phyloP scores from a whole-genome alignment of 2,113 vertebrate genomes.

The Microcebus ravelobensis region DNA sequence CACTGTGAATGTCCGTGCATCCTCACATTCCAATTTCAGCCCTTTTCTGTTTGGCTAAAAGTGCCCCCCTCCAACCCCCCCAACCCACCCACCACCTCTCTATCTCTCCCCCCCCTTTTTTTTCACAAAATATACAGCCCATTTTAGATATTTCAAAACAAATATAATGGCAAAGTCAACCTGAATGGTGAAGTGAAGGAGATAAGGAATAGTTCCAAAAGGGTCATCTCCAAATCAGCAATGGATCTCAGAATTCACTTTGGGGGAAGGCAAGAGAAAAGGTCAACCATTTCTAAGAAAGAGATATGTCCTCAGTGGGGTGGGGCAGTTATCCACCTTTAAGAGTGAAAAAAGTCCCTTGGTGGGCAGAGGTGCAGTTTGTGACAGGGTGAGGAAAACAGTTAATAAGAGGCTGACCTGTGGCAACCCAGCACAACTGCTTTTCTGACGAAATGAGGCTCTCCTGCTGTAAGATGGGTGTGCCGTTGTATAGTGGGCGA shows the following conservation, averaged over 20 bases:
- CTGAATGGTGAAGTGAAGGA: background rate
- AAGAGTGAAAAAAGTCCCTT: background rate
- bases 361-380: background rate
- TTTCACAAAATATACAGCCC: background rate
- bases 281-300: background rate
- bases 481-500: background rate
- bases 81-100: no score
- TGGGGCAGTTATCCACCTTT: background rate
- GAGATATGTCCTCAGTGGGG: background rate
- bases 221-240: background rate
- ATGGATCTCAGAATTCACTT: background rate
- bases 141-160: constrained; percentile 20
- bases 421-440: background rate
- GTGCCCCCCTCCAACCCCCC: no score
- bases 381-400: background rate
- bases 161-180: background rate
- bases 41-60: background rate
- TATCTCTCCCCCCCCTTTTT: no score
- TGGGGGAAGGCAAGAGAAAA: rapidly evolving
- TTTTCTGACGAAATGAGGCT: background rate
- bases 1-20: background rate
- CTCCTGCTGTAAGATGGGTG: background rate
- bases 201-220: background rate
- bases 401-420: background rate
- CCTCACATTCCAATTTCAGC: background rate